These are phyloP conservation scores for Anthoptus insignis DNA, from an alignment of 2,888 invertebrate species.

Conservation along the genomic window DNA sequence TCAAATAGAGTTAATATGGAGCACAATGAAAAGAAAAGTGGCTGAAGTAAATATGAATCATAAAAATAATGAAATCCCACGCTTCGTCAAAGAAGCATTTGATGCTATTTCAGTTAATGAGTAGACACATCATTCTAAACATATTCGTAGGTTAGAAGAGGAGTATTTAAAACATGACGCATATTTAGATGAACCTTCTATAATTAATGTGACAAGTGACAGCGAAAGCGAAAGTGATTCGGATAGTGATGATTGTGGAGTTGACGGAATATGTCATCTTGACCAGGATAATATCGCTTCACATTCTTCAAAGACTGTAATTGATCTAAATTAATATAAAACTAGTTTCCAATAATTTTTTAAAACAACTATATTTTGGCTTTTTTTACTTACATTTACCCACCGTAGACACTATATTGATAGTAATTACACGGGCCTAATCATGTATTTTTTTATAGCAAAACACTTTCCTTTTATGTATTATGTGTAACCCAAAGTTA, in stretches of 20 bases:
- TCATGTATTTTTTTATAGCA: too few species aligned
- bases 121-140: constrained; percentile 16
- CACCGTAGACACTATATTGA: too few species aligned
- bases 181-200: constrained; percentile 2
- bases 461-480: too few species aligned
- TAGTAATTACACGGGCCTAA: too few species aligned
- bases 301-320: constrained; percentile 1
- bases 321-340: neutral
- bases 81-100: constrained; percentile 4
- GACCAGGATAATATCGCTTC: neutral
- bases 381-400: neutral
- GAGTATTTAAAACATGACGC: constrained; percentile 3
- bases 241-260: neutral
- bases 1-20: neutral
- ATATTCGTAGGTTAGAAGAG: constrained; percentile 12
- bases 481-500: too few species aligned
- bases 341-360: neutral
- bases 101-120: constrained; percentile 15
- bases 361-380: neutral
- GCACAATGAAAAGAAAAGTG: constrained; percentile 6
- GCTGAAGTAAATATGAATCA: neutral
- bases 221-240: neutral
- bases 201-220: constrained; percentile 6
- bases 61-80: constrained; percentile 13
- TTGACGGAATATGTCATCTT: constrained; percentile 4